Evolutionary conservation across 1,140 invertebrate species (phyloP).

Genomic region (Drosophila pseudoananassae): DNA sequence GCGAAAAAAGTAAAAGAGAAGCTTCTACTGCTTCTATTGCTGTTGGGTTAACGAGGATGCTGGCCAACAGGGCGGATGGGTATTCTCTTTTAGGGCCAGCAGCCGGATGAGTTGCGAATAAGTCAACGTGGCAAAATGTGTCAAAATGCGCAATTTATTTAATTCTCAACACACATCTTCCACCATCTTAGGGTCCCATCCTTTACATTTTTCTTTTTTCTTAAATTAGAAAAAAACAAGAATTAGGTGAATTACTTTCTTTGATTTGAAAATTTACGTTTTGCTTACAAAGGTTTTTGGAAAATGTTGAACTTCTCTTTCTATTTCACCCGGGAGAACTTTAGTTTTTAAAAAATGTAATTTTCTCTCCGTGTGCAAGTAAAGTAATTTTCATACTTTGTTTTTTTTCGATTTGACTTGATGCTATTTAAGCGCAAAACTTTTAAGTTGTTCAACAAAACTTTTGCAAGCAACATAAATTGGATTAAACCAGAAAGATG

Average conservation of each 20-base stretch:
- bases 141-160: conserved; percentile 82
- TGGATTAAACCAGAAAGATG: conserved; percentile 82
- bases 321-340: background rate
- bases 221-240: conserved; percentile 3
- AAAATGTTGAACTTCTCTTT: background rate
- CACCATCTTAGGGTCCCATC: conserved; percentile 4
- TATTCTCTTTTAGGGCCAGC: background rate
- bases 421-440: conserved; percentile 78
- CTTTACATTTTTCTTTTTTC: conserved; percentile 12
- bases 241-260: background rate
- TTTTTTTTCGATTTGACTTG: conserved; percentile 65
- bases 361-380: conserved; percentile 30
- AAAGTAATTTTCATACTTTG: conserved; percentile 80
- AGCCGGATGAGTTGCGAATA: conserved; percentile 46
- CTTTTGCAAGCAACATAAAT: conserved; percentile 76
- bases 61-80: conserved; percentile 23
- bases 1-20: background rate
- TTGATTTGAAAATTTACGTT: background rate
- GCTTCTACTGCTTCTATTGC: background rate
- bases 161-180: conserved; percentile 55
- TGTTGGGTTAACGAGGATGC: conserved; percentile 59
- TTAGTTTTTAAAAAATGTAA: background rate
- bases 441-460: conserved; percentile 78
- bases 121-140: conserved; percentile 81
- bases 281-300: background rate